These are phyloP conservation scores for Phrixothrix hirtus DNA, from an alignment of 2,888 invertebrate species.

Conservation along the genomic window DNA sequence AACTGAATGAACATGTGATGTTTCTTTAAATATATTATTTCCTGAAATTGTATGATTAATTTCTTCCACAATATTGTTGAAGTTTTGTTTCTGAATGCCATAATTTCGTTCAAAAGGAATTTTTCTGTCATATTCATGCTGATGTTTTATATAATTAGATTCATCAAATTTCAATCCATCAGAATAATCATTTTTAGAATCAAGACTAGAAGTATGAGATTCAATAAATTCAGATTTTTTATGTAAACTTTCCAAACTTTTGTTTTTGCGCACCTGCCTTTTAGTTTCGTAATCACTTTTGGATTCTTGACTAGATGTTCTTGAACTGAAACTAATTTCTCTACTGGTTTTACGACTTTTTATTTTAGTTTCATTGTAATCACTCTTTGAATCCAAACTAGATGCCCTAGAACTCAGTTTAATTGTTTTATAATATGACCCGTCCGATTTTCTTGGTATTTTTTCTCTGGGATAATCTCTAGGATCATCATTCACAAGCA, in stretches of 20 bases:
- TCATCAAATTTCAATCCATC: slow-evolving; percentile 56
- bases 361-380: slow-evolving; percentile 68
- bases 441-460: slow-evolving; percentile 72
- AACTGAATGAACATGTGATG: slow-evolving; percentile 65
- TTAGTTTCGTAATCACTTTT: slow-evolving; percentile 59
- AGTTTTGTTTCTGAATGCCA: slow-evolving; percentile 48
- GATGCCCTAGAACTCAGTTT: slow-evolving; percentile 69
- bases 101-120: slow-evolving; percentile 55
- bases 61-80: slow-evolving; percentile 24
- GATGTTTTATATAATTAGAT: slow-evolving; percentile 37
- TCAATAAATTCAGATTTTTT: slow-evolving; percentile 55
- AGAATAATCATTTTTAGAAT: slow-evolving; percentile 67
- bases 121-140: slow-evolving; percentile 51
- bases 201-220: slow-evolving; percentile 70
- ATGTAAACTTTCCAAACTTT: slow-evolving; percentile 44
- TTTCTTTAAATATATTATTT: slow-evolving; percentile 21
- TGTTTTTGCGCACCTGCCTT: slow-evolving; percentile 40
- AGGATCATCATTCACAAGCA: slow-evolving; percentile 79
- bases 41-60: slow-evolving; percentile 15
- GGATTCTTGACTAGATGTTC: slow-evolving; percentile 71
- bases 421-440: slow-evolving; percentile 72
- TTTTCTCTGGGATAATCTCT: slow-evolving; percentile 73
- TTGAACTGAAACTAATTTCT: slow-evolving; percentile 58
- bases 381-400: slow-evolving; percentile 71
- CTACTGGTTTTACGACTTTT: slow-evolving; percentile 56